These are phyloP conservation scores for western clawed frog (Xenopus tropicalis) DNA, from an alignment of 2,113 vertebrate genomes.

Conservation along the genomic window UCB_Xtro_10.0 CM004447.2:140665501-140666000, in stretches of 20 bases:
- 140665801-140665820: neutral
- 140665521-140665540: no score
- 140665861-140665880: conserved; percentile 96
- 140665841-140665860: conserved; percentile 97
- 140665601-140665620: no score
- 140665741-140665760: conserved; percentile 84
- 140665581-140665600: no score
- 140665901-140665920: conserved; percentile 61
- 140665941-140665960: neutral
- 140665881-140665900: conserved; percentile 93
- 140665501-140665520: no score
- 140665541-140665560: no score
- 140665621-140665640: no score
- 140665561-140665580: no score
- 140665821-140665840: conserved; percentile 86
- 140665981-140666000: conserved; percentile 88
- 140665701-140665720: conserved; percentile 96
- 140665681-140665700: conserved; percentile 86
- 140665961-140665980: conserved; percentile 5
- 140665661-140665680: conserved; percentile 66
- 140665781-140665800: neutral
- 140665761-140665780: neutral
- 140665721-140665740: conserved; percentile 94
- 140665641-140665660: no score
- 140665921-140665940: neutral